Conservation (phyloP, 1,140 invertebrate species). For the Mylabris phalerata region DNA sequence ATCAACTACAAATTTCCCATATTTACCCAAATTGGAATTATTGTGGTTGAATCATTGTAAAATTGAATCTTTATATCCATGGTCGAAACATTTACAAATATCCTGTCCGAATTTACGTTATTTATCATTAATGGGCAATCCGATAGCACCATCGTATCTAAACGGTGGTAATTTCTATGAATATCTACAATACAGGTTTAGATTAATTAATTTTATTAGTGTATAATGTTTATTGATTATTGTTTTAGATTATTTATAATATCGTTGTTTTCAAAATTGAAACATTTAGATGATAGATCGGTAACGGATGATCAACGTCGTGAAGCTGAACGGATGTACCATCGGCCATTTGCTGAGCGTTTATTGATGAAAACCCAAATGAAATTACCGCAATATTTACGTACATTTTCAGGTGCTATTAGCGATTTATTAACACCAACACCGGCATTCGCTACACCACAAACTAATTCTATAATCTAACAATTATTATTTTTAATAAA, state of each 20-base stretch:
- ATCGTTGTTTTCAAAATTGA: constrained; percentile 56
- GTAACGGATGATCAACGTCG: constrained; percentile 54
- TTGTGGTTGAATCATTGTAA: constrained; percentile 75
- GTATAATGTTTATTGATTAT: constrained; percentile 14
- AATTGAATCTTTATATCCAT: constrained; percentile 56
- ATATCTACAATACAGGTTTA: constrained; percentile 70
- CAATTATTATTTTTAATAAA: background rate
- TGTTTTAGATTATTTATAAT: constrained; percentile 59
- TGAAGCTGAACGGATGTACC: constrained; percentile 56
- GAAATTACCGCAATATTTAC: constrained; percentile 24
- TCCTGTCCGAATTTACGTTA: constrained; percentile 60
- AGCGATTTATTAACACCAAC: constrained; percentile 11
- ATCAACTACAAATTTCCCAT: constrained; percentile 57
- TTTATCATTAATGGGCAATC: constrained; percentile 72
- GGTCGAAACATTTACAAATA: constrained; percentile 57
- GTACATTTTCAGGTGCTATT: constrained; percentile 22
- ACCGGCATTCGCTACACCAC: constrained; percentile 4
- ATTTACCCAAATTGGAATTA: constrained; percentile 59
- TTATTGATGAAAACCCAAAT: constrained; percentile 14
- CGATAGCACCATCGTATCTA: constrained; percentile 65
- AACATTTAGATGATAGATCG: constrained; percentile 58
- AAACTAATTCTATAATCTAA: constrained; percentile 8
- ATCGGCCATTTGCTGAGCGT: constrained; percentile 50
- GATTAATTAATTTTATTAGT: background rate
- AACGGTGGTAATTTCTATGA: constrained; percentile 68